Base-by-base conservation (phyloP, 1,140 invertebrate genomes). In the Oreohelix idahoensis region DNA sequence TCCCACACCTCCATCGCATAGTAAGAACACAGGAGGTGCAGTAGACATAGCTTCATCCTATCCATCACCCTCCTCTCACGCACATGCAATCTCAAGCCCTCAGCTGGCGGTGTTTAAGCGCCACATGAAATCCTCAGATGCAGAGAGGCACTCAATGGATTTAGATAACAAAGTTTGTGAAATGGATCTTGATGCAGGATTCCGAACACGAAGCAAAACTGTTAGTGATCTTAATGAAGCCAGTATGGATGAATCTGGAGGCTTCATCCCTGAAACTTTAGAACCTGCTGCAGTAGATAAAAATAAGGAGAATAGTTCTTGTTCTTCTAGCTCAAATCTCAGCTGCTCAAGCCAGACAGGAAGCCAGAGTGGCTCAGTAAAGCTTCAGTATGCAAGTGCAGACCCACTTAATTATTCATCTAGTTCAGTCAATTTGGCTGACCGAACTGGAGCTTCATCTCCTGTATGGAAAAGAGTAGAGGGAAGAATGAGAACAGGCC, bases 361-460 rank as follows among this genome's bases (percentile, higher is more conserved):
- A 5, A 82, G 80, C 38, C 80, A 82, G 32, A 87, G 87, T 45
- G 87, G 87, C 15, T 97, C 98, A 92, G 97, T 97, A 32, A 95
- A 96, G 89, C 95, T 98, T 84, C 97, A 98, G 90, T 97, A 98
- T 93, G 96, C 97, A 82, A 98, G 97, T 85, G 96, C 97, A 93
- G 96, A 97, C 88, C 97, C 97, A 69, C 95, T 96, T 87, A 96
- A 96, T 89, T 97, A 97, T 93, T 96, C 95, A 95, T 91, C 86
- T 77, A 84, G 95, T 96, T 84, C 84, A n/a, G 73, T 87, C 20
- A 83, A 88, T 96, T 96, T 85, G 53, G 85, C 87, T 20, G 83
- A 80, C 51, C 26, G 79, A 35, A 63, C 32, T 11, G 83, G 83
- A 23, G 81, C 85, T 11, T 83, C 96, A 93, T 97, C 96, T 91